phyloP scores from a whole-genome alignment of 2,888 invertebrate genomes.

The Steinernema hermaphroditum region DNA sequence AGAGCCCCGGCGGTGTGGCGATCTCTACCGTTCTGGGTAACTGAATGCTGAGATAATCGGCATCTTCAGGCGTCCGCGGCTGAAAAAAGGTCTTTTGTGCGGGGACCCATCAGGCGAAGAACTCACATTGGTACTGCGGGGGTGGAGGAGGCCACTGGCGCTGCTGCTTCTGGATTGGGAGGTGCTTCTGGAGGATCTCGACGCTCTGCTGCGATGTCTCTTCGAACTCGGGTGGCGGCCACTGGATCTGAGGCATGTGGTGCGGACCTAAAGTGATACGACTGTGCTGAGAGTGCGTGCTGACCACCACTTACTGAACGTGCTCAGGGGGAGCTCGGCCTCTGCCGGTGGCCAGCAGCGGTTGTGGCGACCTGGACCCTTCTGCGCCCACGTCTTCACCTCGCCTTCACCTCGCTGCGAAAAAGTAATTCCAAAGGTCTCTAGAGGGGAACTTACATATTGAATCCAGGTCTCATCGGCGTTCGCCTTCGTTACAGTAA shows the following conservation, averaged over 20 bases:
- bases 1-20: background rate
- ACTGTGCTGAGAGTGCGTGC: too few relatives aligned
- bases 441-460: constrained; percentile 40
- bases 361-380: constrained; percentile 36
- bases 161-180: constrained; percentile 50
- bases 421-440: constrained; percentile 19
- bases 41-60: background rate
- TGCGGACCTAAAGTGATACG: constrained; percentile 44
- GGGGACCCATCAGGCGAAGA: too few relatives aligned
- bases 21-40: constrained; percentile 1
- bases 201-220: constrained; percentile 54
- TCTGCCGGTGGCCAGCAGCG: constrained; percentile 61
- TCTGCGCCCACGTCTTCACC: constrained; percentile 20
- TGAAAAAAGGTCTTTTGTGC: background rate
- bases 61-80: constrained; percentile 8
- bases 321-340: constrained; percentile 32
- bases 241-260: constrained; percentile 57
- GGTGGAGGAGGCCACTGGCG: constrained; percentile 59
- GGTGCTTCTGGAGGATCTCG: constrained; percentile 52
- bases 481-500: constrained; percentile 42
- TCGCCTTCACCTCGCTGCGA: constrained; percentile 17
- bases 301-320: background rate
- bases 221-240: constrained; percentile 64
- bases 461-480: constrained; percentile 62
- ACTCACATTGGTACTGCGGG: constrained; percentile 50